phyloP scores from a whole-genome alignment of 1,140 invertebrate species.

The Dysdera silvatica region DNA sequence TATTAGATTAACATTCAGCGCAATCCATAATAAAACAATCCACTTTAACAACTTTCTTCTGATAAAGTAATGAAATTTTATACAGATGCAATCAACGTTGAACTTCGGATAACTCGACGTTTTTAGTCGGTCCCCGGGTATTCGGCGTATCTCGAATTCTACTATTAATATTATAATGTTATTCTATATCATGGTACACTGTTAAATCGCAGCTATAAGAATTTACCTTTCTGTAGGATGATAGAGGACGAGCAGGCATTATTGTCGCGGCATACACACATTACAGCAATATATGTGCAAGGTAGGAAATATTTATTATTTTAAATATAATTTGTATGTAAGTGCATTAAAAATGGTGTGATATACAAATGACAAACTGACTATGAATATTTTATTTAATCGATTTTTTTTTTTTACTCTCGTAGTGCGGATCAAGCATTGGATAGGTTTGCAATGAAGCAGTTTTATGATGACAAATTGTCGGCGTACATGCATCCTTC shows the following conservation, averaged over 20 bases:
- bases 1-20: no score
- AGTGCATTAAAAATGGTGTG: background rate
- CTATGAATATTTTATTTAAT: slow-evolving; percentile 3
- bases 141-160: no score
- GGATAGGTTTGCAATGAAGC: slow-evolving; percentile 83
- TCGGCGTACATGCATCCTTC: slow-evolving; percentile 72
- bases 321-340: background rate
- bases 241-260: slow-evolving; percentile 70
- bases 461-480: slow-evolving; percentile 80
- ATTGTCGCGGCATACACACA: slow-evolving; percentile 87
- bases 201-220: background rate
- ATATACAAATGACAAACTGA: background rate
- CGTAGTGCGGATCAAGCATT: slow-evolving; percentile 71
- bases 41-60: no score
- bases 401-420: slow-evolving; percentile 30
- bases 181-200: background rate
- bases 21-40: no score
- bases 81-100: no score
- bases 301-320: slow-evolving; percentile 37
- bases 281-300: slow-evolving; percentile 83
- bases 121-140: no score
- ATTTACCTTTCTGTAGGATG: slow-evolving; percentile 56
- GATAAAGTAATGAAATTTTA: no score
- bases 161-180: no score
- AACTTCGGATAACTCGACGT: no score